phyloP scores from a whole-genome alignment of 30 jellyfish, hydroid and myxozoan species.

The Hydractinia symbiolongicarpus region DNA sequence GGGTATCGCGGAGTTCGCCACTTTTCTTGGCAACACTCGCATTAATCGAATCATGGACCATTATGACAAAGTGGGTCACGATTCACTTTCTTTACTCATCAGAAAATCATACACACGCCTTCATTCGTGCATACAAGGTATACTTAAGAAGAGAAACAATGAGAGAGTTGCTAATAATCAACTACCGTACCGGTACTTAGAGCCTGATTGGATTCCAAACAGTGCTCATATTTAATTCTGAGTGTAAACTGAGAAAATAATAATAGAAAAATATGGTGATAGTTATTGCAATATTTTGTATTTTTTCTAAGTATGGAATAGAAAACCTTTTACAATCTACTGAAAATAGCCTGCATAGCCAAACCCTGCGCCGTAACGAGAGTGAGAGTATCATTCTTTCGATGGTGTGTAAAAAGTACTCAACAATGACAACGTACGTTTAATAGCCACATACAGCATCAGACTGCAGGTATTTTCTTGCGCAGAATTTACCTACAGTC shows the following conservation, averaged over 20 bases:
- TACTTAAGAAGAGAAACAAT: slow-evolving; percentile 1
- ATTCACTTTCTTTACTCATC: background rate
- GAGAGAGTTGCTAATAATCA: slow-evolving; percentile 39
- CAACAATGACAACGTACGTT: no score
- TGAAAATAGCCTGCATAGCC: no score
- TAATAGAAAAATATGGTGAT: background rate
- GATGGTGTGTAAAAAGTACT: no score
- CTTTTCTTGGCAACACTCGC: background rate
- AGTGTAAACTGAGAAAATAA: background rate
- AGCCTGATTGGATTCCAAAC: slow-evolving; percentile 81
- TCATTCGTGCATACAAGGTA: background rate
- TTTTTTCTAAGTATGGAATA: no score
- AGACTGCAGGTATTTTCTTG: no score
- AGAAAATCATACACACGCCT: background rate
- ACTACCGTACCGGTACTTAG: slow-evolving; percentile 61
- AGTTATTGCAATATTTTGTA: no score
- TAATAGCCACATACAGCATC: no score
- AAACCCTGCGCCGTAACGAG: no score
- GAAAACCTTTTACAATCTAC: no score
- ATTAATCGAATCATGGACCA: slow-evolving; percentile 16
- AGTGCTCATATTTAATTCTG: slow-evolving; percentile 52
- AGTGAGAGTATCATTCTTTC: no score
- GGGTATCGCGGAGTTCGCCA: slow-evolving; percentile 4
- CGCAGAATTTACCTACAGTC: no score
- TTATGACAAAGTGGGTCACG: background rate